These are phyloP conservation scores for Eulemur macaco DNA, from an alignment of 2,113 vertebrate species.

Conservation along the genomic window DNA sequence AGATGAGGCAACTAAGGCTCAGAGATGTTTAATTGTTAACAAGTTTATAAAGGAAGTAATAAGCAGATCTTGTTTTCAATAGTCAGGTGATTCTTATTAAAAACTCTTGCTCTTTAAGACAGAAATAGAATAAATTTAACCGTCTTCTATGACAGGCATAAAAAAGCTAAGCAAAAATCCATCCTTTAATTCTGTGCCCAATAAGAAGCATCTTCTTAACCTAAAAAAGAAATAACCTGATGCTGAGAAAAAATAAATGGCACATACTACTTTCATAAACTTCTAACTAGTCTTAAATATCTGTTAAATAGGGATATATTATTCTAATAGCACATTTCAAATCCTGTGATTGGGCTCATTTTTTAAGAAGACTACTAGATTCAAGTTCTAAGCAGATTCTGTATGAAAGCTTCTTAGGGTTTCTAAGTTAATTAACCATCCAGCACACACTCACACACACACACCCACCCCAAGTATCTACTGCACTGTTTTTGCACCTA, in stretches of 20 bases:
- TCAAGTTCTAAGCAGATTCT: background rate
- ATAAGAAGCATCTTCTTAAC: background rate
- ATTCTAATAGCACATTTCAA: slow-evolving; percentile 20
- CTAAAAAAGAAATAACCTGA: background rate
- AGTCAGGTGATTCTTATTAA: background rate
- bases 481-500: background rate
- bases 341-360: background rate
- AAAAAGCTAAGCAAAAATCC: background rate
- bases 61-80: background rate
- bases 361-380: background rate
- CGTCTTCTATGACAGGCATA: background rate
- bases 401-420: background rate
- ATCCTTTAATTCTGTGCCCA: background rate
- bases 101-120: background rate
- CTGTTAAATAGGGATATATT: background rate
- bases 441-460: background rate
- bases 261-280: background rate
- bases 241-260: background rate
- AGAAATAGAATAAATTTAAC: background rate
- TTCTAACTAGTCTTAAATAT: background rate
- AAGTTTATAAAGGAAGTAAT: background rate
- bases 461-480: background rate
- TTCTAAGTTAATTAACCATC: background rate
- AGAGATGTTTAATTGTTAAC: background rate
- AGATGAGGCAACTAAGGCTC: background rate